Evolutionary conservation across 1,140 invertebrate genomes (phyloP), one percentile per base, ranked within the genome.

Genomic region (Drosophila ogumai): DNA sequence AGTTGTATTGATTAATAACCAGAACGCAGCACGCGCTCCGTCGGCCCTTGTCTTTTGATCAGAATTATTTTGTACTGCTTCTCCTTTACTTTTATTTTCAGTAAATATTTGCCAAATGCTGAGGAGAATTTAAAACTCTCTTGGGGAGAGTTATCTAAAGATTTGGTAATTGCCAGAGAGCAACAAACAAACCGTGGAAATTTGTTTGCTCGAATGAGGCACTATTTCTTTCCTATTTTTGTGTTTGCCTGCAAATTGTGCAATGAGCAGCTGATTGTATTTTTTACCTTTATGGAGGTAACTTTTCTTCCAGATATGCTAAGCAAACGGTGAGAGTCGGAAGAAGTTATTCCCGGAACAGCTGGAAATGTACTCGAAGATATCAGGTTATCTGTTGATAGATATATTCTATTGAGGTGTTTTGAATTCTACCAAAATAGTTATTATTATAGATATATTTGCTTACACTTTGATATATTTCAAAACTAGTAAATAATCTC

Each of bases 1-100:
- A 90, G 81, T 73, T 63, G 75, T 73, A 90, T 85, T 90, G 85
- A 90, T 90, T 90, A 90, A 90, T 90, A 90, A 90, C 84, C 77
- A 67, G 65, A 81, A 75, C 81, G 55, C 49, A 54, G 67, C 75
- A 76, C 82, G 68, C 79, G 75, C 44, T 28, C 22, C n/a, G 44
- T 47, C 82, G 81, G 78, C 25, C 50, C 40, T 66, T 41, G 82
- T 50, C 71, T 61, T 88, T 88, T 86, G 82, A 86, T 86, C 82
- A 79, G 28, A 28, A 7, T 75, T 64, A 41, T 44, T 52, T 43
- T 32, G 8, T 10, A 22, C 22, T 17, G n/a, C 10, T 34, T 34
- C 36, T 40, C 31, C 32, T 32, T 25, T 40, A 31, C 15, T 31
- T 40, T 54, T 54, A 75, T 68, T 82, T 67, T 66, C 49, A 41